Evolutionary conservation across 2,797 vertebrate species (phyloP), one percentile per base, ranked within the genome.

Genomic region (Monodelphis domestica): DNA sequence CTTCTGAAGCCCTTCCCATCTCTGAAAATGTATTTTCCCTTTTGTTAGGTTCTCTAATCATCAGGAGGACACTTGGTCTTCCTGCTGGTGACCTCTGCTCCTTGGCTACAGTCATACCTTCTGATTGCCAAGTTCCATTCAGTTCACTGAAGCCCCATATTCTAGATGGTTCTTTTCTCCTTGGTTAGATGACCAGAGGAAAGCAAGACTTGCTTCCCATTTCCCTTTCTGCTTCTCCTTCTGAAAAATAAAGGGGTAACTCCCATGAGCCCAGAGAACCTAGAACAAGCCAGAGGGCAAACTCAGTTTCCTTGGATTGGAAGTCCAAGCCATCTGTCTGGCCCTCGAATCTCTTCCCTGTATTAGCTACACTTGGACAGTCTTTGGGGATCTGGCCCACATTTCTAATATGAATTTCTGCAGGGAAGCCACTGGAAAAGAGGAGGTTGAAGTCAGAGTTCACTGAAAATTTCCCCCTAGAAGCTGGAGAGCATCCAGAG

Each of bases 401-500:
- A 24, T 28, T 54, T 24, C 87, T n/a, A 12, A 57, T n/a, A 63
- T 56, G 15, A 45, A 14, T 92, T 54, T 2, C 89, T 91, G 33
- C 63, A 15, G 21, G n/a, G 15, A n/a, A n/a, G 45, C 1, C 15
- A 28, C 38, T 56, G 57, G 70, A 51, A 26, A 45, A 94, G 91
- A 89, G 50, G 0, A n/a, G 78, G 84, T 54, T 56, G 12, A 15
- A 30, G 29, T 24, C 17, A 88, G 57, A 84, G 57, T 70, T 88
- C 54, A 6, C 0, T 14, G 87, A 10, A 84, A 45, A 5, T 78
- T 78, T 26, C 87, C 70, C 29, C 55, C 63, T 57, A 33, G 45
- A 91, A 93, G 92, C 87, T 87, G 92, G 90, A n/a, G 59, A 51
- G 59, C 89, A 88, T 11, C 52, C 89, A 57, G 29, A 93, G 53